Percentiles rank a stretch among this genome's conserved stretches.
These are phyloP conservation scores for Ericerus pela DNA, from an alignment of 1,140 invertebrate genomes.

Conservation along the genomic window DNA sequence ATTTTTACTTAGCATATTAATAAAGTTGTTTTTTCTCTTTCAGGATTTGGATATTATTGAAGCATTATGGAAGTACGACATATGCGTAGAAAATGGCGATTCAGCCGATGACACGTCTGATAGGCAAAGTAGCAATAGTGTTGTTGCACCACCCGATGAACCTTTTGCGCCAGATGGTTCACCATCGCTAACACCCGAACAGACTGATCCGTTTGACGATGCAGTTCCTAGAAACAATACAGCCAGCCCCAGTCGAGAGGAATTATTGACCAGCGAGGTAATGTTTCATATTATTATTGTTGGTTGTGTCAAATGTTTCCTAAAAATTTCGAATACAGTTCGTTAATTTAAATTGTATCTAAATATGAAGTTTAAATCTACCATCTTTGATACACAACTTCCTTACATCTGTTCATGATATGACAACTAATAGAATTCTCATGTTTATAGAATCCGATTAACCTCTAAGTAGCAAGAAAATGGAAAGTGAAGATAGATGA, in stretches of 20 bases:
- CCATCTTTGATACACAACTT: too few relatives aligned
- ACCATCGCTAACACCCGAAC: not conserved
- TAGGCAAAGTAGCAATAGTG: not conserved
- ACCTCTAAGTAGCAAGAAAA: too few relatives aligned
- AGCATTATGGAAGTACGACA: constrained; percentile 5
- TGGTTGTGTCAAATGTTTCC: too few relatives aligned
- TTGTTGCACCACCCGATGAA: not conserved
- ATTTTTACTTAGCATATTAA: too few relatives aligned
- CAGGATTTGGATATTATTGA: constrained; percentile 5
- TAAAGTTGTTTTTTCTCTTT: too few relatives aligned
- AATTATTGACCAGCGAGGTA: not conserved
- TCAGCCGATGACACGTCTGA: not conserved
- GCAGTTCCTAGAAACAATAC: not conserved
- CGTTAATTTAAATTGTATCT: too few relatives aligned
- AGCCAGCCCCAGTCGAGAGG: not conserved
- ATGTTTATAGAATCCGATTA: too few relatives aligned
- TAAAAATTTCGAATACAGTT: too few relatives aligned
- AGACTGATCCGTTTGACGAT: not conserved
- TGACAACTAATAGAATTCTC: too few relatives aligned
- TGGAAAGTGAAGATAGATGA: too few relatives aligned
- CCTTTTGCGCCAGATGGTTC: not conserved
- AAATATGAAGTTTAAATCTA: too few relatives aligned
- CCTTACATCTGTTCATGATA: too few relatives aligned
- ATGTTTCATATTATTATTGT: not conserved
- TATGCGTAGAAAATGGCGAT: not conserved